Conservation (phyloP, 2,113 vertebrate species). For the Felis chaus region DNA sequence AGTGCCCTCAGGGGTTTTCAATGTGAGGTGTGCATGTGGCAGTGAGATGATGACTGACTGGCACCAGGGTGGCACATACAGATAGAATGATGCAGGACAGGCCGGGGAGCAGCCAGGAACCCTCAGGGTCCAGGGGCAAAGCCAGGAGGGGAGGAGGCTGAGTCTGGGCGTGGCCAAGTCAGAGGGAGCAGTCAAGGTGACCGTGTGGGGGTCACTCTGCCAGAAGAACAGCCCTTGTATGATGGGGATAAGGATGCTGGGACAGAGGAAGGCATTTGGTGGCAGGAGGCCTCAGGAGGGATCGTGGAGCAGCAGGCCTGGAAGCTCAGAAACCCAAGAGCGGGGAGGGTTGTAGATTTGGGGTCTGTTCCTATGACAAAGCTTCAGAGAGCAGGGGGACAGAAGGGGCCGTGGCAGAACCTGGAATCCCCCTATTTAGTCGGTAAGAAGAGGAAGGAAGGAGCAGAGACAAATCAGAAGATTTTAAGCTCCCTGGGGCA, state of each 20-base stretch:
- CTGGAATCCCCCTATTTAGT: neutral
- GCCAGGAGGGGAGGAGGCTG: neutral
- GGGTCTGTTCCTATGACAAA: neutral
- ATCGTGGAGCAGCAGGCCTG: neutral
- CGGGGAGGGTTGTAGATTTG: too few species aligned
- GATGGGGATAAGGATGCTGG: neutral
- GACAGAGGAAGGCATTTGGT: neutral
- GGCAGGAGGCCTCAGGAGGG: neutral
- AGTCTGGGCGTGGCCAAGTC: neutral
- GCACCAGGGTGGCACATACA: neutral
- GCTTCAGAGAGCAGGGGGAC: neutral
- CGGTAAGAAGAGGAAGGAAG: neutral
- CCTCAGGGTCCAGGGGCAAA: neutral
- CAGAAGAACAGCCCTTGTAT: fast-evolving
- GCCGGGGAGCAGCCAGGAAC: neutral
- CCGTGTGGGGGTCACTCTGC: neutral
- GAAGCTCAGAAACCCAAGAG: neutral
- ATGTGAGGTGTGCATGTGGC: neutral
- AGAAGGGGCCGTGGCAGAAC: neutral
- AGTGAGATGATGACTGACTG: neutral
- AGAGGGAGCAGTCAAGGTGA: neutral
- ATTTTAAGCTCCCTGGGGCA: fast-evolving
- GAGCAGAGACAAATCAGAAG: neutral
- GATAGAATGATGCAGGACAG: neutral
- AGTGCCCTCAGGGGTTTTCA: neutral